Evolutionary conservation across 2,113 vertebrate species (phyloP).

Genomic region (Tupaia tana): DNA sequence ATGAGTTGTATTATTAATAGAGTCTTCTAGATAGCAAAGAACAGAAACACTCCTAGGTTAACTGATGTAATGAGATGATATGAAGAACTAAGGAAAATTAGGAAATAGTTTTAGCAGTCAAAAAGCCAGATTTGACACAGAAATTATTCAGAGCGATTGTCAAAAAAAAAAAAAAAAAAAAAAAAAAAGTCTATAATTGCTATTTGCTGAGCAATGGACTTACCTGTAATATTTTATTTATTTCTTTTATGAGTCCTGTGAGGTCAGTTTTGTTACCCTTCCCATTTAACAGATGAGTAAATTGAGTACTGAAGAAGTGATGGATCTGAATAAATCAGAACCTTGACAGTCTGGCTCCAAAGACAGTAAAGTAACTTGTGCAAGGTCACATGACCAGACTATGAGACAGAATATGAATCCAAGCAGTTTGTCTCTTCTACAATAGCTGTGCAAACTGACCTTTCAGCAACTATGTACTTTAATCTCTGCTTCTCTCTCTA

Average conservation of each 20-base stretch:
- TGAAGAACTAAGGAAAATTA: constrained; percentile 13
- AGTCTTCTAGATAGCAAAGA: not conserved
- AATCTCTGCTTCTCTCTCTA: not conserved
- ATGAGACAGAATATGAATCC: not conserved
- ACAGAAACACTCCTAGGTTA: constrained; percentile 25
- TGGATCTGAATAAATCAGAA: constrained; percentile 19
- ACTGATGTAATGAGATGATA: not conserved
- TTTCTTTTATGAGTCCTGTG: not conserved
- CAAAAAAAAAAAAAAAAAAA: not conserved
- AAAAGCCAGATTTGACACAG: not conserved
- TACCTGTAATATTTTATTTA: constrained; percentile 13
- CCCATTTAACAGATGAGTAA: not conserved
- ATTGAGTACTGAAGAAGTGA: not conserved
- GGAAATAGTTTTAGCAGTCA: not conserved
- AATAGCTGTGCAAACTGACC: not conserved
- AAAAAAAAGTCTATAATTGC: not conserved
- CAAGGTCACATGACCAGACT: not conserved
- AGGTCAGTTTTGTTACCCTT: not conserved
- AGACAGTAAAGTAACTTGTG: not conserved
- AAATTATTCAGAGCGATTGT: constrained; percentile 15
- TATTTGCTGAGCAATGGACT: not conserved
- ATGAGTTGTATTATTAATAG: not conserved
- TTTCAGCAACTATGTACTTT: constrained; percentile 17
- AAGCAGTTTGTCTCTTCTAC: not conserved
- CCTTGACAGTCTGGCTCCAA: not conserved